These are phyloP conservation scores for Actinemys pallida DNA, from an alignment of 2,113 vertebrate genomes.

Conservation along the genomic window DNA sequence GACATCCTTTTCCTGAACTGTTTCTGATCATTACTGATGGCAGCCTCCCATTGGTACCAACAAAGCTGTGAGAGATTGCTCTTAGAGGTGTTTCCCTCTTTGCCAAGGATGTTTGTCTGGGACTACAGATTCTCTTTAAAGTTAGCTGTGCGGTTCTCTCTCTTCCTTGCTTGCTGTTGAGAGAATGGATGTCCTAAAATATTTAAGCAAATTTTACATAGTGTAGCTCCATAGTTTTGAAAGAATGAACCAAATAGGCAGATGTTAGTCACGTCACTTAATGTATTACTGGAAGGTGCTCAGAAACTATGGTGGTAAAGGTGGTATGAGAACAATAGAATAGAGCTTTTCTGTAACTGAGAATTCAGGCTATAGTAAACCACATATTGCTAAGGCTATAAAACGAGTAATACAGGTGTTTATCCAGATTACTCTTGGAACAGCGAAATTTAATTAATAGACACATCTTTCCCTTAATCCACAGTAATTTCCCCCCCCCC, in stretches of 20 bases:
- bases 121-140: not conserved
- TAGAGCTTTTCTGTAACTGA: not conserved
- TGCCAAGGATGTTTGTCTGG: not conserved
- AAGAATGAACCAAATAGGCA: not conserved
- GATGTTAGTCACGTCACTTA: not conserved
- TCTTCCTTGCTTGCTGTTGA: not conserved
- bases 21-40: not conserved
- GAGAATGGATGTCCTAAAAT: not conserved
- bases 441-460: not conserved
- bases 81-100: not conserved
- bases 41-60: not conserved
- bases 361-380: not conserved
- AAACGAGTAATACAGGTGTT: rapidly evolving
- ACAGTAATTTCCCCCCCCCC: not conserved
- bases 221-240: not conserved
- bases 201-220: not conserved
- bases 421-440: not conserved
- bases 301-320: not conserved
- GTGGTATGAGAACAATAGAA: not conserved
- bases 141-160: not conserved
- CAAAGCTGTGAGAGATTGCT: not conserved
- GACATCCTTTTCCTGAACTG: not conserved
- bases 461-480: rapidly evolving
- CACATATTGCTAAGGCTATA: not conserved
- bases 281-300: not conserved